phyloP scores from a whole-genome alignment of 2,888 invertebrate species.

The Hypselothyrea guttata region DNA sequence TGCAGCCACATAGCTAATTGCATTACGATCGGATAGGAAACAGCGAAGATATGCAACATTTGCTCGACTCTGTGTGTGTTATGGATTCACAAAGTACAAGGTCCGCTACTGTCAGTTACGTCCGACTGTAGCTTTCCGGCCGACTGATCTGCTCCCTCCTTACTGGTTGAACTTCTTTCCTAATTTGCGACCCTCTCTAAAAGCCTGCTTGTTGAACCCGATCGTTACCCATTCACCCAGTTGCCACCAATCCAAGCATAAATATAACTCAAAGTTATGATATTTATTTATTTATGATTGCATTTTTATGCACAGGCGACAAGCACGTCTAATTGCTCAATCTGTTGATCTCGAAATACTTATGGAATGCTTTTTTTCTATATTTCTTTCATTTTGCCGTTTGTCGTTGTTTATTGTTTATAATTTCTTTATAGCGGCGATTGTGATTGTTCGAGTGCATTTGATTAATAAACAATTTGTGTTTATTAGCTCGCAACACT shows the following conservation, averaged over 20 bases:
- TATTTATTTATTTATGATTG: slow-evolving; percentile 53
- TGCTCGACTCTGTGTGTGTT: no score
- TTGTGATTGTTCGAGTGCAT: slow-evolving; percentile 48
- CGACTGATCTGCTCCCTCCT: no score
- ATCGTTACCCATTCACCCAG: slow-evolving; percentile 14
- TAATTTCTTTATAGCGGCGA: slow-evolving; percentile 41
- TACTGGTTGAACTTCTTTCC: no score
- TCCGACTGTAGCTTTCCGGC: no score
- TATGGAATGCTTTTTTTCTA: slow-evolving; percentile 22
- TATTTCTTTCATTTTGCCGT: slow-evolving; percentile 6
- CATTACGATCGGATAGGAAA: no score
- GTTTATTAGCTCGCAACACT: slow-evolving; percentile 66
- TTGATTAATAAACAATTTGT: slow-evolving; percentile 70
- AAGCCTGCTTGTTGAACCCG: slow-evolving; percentile 15
- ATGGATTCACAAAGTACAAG: no score
- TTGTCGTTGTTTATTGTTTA: slow-evolving; percentile 32
- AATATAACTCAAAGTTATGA: slow-evolving; percentile 48
- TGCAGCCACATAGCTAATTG: no score
- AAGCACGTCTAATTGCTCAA: slow-evolving; percentile 63
- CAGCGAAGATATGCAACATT: no score
- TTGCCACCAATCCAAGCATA: slow-evolving; percentile 43
- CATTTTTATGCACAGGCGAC: no score
- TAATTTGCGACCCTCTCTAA: no score
- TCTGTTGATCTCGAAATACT: slow-evolving; percentile 38
- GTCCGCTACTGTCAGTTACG: no score